phyloP scores from a whole-genome alignment of 2,888 invertebrate genomes.

The Oxycera nigricornis region DNA sequence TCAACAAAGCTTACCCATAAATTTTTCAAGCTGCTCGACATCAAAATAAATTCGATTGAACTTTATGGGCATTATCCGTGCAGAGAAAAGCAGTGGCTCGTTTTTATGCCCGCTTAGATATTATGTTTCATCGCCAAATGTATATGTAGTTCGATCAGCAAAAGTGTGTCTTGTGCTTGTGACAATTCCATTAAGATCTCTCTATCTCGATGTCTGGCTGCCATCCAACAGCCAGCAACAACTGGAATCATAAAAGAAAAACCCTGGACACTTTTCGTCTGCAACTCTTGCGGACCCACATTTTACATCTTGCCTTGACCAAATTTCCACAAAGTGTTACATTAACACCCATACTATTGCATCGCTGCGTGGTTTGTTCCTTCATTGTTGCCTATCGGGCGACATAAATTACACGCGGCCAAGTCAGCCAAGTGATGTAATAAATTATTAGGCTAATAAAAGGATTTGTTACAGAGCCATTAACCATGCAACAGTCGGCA shows the following conservation, averaged over 20 bases:
- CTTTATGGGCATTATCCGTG: conserved; percentile 25
- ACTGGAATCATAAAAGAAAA: conserved; percentile 16
- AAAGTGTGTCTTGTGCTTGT: conserved; percentile 11
- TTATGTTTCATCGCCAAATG: conserved; percentile 1
- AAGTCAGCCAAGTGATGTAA: conserved; percentile 15
- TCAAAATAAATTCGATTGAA: conserved; percentile 14
- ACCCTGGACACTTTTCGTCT: conserved; percentile 1
- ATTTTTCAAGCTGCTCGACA: conserved; percentile 2
- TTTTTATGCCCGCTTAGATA: neutral
- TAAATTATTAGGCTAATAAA: conserved; percentile 33
- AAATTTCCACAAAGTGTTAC: conserved; percentile 14
- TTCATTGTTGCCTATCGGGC: conserved; percentile 19
- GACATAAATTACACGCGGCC: conserved; percentile 19
- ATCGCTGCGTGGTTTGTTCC: neutral
- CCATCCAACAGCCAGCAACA: conserved; percentile 3
- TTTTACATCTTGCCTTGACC: conserved; percentile 32
- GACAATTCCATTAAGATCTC: conserved; percentile 20
- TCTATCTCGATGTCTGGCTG: too few species aligned
- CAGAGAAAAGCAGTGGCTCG: conserved; percentile 16
- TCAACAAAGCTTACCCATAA: neutral
- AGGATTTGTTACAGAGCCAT: conserved; percentile 25
- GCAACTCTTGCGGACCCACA: conserved; percentile 14
- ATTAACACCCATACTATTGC: neutral
- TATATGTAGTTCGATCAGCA: neutral
- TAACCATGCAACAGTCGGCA: conserved; percentile 1